Base-by-base conservation (phyloP, 2,888 invertebrate species). In the Napeogenes sylphis region DNA sequence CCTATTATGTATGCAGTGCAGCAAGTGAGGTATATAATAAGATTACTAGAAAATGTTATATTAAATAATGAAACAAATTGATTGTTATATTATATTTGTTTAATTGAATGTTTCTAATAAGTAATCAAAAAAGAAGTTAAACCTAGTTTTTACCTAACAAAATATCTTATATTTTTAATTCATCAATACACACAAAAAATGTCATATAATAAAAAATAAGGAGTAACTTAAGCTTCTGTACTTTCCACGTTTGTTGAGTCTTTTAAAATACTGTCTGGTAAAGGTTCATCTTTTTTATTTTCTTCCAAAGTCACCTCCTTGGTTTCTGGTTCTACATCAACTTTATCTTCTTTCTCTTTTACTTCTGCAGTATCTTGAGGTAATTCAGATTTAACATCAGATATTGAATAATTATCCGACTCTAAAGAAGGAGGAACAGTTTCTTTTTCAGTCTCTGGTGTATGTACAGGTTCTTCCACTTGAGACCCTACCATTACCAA, bases 331-430 rank as follows among this genome's bases (percentile, higher is more conserved):
- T 85, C 84, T 2, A 89, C 85, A 81, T 88, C 89, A 57, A 67
- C 65, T 56, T 70, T 63, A 59, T 66, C 61, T 57, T 64, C 35
- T 46, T 55, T 42, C 14, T 59, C 58, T 32, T 62, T 63, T 4
- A 68, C 59, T 56, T 69, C 67, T 21, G 61, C 65, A 56, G 78
- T 74, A 55, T 63, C 67, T 59, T 75, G 73, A 14, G 82, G 79
- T 68, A 88, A 69, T 69, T 85, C 86, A 12, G 87, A 85, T 61
- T 85, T 84, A 2, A 89, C 85, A 81, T 88, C 89, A 69, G 85
- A 81, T 71, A 90, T 87, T 60, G 87, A 84, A 70, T 88, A 87
- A 64, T 86, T 83, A 61, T 88, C 89, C 33, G 82, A 74, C 69
- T 87, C 75, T 53, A 83, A 77, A 59, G 73, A 73, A 51, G 65